Conservation (phyloP, 2,888 invertebrate genomes). For the Stenchaetothrips biformis region DNA sequence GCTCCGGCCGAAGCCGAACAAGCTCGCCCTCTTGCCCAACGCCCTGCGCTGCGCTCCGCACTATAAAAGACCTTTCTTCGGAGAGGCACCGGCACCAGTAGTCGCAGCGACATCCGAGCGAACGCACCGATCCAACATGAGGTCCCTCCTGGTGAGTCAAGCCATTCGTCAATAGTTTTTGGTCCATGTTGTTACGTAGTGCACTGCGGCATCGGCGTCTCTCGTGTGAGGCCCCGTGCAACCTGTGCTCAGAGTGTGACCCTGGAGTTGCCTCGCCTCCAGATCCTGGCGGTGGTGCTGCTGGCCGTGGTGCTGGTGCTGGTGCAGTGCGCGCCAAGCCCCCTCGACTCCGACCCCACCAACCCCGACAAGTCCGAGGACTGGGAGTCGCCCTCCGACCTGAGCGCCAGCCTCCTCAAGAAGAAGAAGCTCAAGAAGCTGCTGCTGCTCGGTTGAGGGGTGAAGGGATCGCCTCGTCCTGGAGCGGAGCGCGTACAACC, state of each 20-base stretch:
- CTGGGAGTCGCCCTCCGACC: constrained; percentile 5
- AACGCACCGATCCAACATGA: constrained; percentile 19
- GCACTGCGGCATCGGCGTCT: too few species aligned
- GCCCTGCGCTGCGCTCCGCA: not conserved
- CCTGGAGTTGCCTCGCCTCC: not conserved
- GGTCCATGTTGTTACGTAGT: too few species aligned
- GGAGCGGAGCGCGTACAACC: too few species aligned
- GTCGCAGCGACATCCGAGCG: not conserved
- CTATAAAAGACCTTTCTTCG: not conserved
- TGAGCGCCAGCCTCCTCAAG: not conserved
- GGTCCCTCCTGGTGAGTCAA: not conserved
- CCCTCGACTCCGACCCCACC: constrained; percentile 11
- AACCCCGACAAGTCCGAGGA: constrained; percentile 18
- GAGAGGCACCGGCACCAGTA: not conserved
- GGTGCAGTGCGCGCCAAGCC: constrained; percentile 9
- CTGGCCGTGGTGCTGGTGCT: not conserved
- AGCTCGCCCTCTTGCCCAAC: not conserved
- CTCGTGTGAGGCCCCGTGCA: too few species aligned
- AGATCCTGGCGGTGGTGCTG: not conserved
- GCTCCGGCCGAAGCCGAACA: too few species aligned
- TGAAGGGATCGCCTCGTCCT: not conserved
- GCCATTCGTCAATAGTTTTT: not conserved
- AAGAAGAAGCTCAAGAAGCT: constrained; percentile 24
- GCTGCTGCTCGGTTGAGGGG: constrained; percentile 2
- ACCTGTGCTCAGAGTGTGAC: too few species aligned